Base-by-base conservation (phyloP, 2,888 invertebrate genomes). In the Harpalus rubripes region DNA sequence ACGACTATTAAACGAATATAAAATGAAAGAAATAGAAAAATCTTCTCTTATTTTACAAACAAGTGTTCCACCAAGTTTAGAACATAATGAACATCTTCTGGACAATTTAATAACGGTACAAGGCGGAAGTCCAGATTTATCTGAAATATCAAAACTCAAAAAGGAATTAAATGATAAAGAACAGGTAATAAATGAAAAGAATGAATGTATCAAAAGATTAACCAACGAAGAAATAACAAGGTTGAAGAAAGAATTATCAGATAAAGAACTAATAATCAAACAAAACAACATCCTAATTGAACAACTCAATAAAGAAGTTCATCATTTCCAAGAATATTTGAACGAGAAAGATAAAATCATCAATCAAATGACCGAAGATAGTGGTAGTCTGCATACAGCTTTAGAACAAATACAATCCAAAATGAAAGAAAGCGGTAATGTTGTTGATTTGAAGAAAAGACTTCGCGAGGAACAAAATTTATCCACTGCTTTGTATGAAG, bases 321-420 rank as follows among this genome's bases (percentile, higher is more conserved):
- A 91, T 18, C 91, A 92, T 85, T 89, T 95, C 56, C 93, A 94
- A 87, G 92, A 93, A 12, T 92, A 93, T 44, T 87, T 95, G 0
- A 92, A 91, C 85, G 93, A 94, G 72, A 94, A 94, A 87, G 94
- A 95, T 58, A 92, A 91, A 85, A 90, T 93, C 0, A 92, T 93
- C 0, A 92, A 93, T 83, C 93, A 94, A 15, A 94, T 95, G 88
- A 93, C 93, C 12, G 91, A 91, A 22, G 92, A 93, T 83, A 93
- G 92, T 81, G 93, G 93, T 87, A 92, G 90, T 85, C 90, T 93
- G 12, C 94, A 94, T 32, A 91, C 92, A 4, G 93, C 92, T 87
- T 88, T 93, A 59, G 91, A 92, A 87, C 92, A 91, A 1, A 92
- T 93, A 10, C 92, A 92, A 85, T 91, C 88, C 82, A 93, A 93